phyloP scores from a whole-genome alignment of 1,140 invertebrate species.

The Plodia interpunctella region DNA sequence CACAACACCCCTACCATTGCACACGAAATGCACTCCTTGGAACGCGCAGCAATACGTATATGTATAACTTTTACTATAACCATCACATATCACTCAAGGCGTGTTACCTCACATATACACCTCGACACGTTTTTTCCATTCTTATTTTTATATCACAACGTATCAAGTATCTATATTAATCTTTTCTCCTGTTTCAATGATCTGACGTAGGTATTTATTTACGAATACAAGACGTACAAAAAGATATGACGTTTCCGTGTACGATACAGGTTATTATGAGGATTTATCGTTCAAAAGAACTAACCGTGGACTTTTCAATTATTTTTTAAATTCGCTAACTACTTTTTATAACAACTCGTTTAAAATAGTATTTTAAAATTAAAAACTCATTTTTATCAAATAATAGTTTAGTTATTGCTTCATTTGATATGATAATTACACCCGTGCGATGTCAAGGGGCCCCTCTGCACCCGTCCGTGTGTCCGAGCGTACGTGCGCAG shows the following conservation, averaged over 20 bases:
- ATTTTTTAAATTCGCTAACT: constrained; percentile 73
- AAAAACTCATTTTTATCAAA: constrained; percentile 63
- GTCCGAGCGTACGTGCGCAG: constrained; percentile 13
- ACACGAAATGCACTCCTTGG: constrained; percentile 11
- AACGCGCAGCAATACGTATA: constrained; percentile 9
- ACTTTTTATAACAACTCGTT: constrained; percentile 70
- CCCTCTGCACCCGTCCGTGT: neutral
- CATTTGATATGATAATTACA: constrained; percentile 70
- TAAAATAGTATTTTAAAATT: constrained; percentile 73
- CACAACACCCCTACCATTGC: constrained; percentile 4
- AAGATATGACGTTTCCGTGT: constrained; percentile 68
- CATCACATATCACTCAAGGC: constrained; percentile 12
- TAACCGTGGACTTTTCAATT: constrained; percentile 66
- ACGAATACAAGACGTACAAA: constrained; percentile 36
- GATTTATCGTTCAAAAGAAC: constrained; percentile 73
- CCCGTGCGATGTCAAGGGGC: constrained; percentile 34
- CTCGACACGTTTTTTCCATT: neutral
- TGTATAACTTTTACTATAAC: constrained; percentile 4
- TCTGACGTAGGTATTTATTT: constrained; percentile 20
- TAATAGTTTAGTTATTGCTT: constrained; percentile 76
- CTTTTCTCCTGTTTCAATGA: constrained; percentile 12
- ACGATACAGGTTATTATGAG: constrained; percentile 51
- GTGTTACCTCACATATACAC: neutral
- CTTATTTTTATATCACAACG: neutral
- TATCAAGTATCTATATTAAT: constrained; percentile 4